Percentiles rank a stretch among this genome's conserved stretches.
phyloP scores from a whole-genome alignment of 2,888 invertebrate species.

The Carpatolechia fugitivella region DNA sequence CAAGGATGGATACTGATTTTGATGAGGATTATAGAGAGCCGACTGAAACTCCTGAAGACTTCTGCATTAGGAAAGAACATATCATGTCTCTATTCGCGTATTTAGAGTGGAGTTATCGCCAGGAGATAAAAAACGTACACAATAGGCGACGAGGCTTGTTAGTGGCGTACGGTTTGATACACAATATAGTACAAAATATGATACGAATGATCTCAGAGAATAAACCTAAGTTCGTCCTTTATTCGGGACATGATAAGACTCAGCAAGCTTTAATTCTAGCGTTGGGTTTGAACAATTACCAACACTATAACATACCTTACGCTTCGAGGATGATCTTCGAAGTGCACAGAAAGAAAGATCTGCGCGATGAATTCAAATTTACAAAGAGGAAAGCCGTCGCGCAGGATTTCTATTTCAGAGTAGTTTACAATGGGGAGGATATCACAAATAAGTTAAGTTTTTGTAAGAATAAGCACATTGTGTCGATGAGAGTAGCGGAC shows the following conservation, averaged over 20 bases:
- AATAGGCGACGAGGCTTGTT: slow-evolving; percentile 84
- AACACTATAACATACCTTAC: slow-evolving; percentile 87
- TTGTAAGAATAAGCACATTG: slow-evolving; percentile 82
- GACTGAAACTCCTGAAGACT: slow-evolving; percentile 59
- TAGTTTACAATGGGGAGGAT: slow-evolving; percentile 92
- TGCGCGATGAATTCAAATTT: slow-evolving; percentile 74
- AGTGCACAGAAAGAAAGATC: slow-evolving; percentile 84
- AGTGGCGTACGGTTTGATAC: slow-evolving; percentile 89
- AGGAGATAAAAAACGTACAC: slow-evolving; percentile 79
- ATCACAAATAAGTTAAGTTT: slow-evolving; percentile 90
- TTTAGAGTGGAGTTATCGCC: slow-evolving; percentile 88
- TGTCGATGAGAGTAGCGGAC: slow-evolving; percentile 60
- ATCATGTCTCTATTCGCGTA: slow-evolving; percentile 89
- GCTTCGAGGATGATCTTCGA: slow-evolving; percentile 93
- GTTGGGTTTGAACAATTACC: slow-evolving; percentile 83
- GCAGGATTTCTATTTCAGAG: slow-evolving; percentile 88
- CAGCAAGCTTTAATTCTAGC: slow-evolving; percentile 90
- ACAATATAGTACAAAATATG: slow-evolving; percentile 89
- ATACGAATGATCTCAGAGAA: slow-evolving; percentile 88
- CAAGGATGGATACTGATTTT: slow-evolving; percentile 63
- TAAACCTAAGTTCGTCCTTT: slow-evolving; percentile 86
- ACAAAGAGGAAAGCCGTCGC: slow-evolving; percentile 77
- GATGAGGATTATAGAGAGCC: slow-evolving; percentile 70
- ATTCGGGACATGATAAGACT: slow-evolving; percentile 96
- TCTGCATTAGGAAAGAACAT: slow-evolving; percentile 84